Base-by-base conservation (phyloP, 2,888 invertebrate species). In the Julus scanicus region DNA sequence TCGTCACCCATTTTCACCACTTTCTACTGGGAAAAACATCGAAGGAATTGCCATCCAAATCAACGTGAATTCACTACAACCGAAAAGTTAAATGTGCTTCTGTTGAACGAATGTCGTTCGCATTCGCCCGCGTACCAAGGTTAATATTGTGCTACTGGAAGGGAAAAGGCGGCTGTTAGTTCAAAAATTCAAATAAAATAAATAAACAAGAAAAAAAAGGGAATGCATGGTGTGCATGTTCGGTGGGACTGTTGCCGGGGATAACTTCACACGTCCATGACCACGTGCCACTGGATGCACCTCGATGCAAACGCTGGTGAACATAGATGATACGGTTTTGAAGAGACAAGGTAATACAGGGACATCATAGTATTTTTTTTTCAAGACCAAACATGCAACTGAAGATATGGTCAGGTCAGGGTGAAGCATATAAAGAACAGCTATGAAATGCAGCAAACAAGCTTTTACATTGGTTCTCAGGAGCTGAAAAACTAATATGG, bases 11-110 rank as follows among this genome's bases (percentile, higher is more conserved):
- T 63, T 20, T 3, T 63, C 63, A 20, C 63, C 63, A 63, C n/a
- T 63, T 20, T n/a, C 63, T 63, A 63, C 63, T 63, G 63, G 63
- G 63, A 9, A 63, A 63, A 63, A 63, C 63, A 63, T 15, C 63
- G 63, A 63, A 63, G 63, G 63, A 63, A 63, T 63, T 63, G 63
- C 63, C 63, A 63, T 63, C 63, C 63, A 63, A 63, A 63, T 63
- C 63, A 63, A 63, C 63, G 63, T 63, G 63, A 63, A 63, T 63
- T 63, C 63, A 63, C 63, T 63, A 63, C 63, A 63, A 63, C 63
- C 63, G 63, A 63, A 63, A 63, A 63, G 63, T 63, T 63, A 63
- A 63, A 63, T 63, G 63, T 63, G 63, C 63, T 63, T 20, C 63
- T 20, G 63, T 20, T 13, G 63, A 63, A 63, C 63, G 63, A 63